These are phyloP conservation scores for Dichetophora obliterata DNA, from an alignment of 2,888 invertebrate genomes.

Conservation along the genomic window DNA sequence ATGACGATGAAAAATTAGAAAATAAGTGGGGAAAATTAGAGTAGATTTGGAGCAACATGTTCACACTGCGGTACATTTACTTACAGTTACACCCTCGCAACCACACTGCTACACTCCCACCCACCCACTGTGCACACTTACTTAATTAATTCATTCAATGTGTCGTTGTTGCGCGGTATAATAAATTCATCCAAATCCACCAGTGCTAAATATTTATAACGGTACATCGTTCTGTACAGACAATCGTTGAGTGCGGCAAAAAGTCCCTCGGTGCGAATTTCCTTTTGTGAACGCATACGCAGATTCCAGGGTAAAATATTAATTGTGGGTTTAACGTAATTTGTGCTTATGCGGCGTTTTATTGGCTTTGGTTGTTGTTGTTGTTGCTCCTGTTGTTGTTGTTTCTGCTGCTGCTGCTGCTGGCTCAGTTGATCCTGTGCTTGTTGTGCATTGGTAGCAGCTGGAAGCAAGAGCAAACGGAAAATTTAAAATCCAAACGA, in stretches of 20 bases:
- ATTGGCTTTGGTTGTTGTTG: slow-evolving; percentile 22
- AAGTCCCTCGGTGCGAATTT: slow-evolving; percentile 92
- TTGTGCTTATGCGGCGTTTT: slow-evolving; percentile 33
- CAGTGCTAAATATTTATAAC: slow-evolving; percentile 84
- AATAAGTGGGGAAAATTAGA: neutral
- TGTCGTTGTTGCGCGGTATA: slow-evolving; percentile 83
- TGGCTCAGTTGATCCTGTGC: slow-evolving; percentile 7
- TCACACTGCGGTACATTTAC: neutral
- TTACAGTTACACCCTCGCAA: neutral
- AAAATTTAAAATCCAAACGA: slow-evolving; percentile 18
- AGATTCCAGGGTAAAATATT: slow-evolving; percentile 76
- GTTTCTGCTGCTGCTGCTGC: slow-evolving; percentile 16
- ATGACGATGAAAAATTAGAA: neutral
- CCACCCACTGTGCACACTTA: slow-evolving; percentile 61
- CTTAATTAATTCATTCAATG: slow-evolving; percentile 80
- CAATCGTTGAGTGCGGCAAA: slow-evolving; percentile 95
- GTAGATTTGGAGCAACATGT: neutral
- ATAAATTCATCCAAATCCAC: slow-evolving; percentile 93
- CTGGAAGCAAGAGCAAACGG: slow-evolving; percentile 25
- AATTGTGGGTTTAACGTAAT: slow-evolving; percentile 65
- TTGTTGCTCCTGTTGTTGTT: neutral
- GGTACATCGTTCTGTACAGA: slow-evolving; percentile 89
- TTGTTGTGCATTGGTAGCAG: slow-evolving; percentile 31
- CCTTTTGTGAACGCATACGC: slow-evolving; percentile 87
- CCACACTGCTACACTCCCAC: too few species aligned